Base-by-base conservation (phyloP, 2,113 vertebrate genomes). In the Gymnorhina tibicen region DNA sequence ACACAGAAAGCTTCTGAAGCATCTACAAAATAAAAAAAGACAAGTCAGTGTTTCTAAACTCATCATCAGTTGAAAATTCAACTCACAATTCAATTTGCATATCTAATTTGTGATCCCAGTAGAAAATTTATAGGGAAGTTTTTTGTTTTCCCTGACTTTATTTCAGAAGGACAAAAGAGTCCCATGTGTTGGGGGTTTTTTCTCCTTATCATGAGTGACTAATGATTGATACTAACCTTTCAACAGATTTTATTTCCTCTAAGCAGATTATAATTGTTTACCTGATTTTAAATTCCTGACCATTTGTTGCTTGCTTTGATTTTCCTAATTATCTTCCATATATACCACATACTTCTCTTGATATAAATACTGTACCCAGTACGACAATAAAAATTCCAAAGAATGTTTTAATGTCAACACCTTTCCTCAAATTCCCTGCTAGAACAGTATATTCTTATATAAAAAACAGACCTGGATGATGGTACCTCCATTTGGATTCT, bases 1-100 rank as follows among this genome's bases (percentile, higher is more conserved):
- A 67, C 91, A 78, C 76, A 91, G 77, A 42, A 81, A 76, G 53
- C 78, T 95, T 96, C 92, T 96, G 93, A 95, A 95, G 91, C 97
- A 97, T 97, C 97, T 98, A 86, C 18, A 80, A 95, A 89, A 92
- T 30, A 91, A 92, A 93, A 74, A 19, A 89, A 89, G 60, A 82
- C 14, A 73, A 81, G 66, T 94, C 39, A 95, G 47, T 84, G 92
- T 85, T 91, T 73, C 53, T 72, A 85, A 86, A 67, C 4, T 27
- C 39, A 44, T 67, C 18, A 49, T 10, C 28, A 62, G 22, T 8
- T 60, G 26, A 47, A 87, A 87, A 74, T 74, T 81, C 30, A 87
- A 42, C 4, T 27, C 26, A 39, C 12, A 92, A 37, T 77, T 87
- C 27, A 76, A 81, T 66, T 82, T 11, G 19, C 37, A 41, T 66